Evolutionary conservation across 2,888 invertebrate species (phyloP), one percentile per base, ranked within the genome.

Genomic region (Galerucella nymphaeae): DNA sequence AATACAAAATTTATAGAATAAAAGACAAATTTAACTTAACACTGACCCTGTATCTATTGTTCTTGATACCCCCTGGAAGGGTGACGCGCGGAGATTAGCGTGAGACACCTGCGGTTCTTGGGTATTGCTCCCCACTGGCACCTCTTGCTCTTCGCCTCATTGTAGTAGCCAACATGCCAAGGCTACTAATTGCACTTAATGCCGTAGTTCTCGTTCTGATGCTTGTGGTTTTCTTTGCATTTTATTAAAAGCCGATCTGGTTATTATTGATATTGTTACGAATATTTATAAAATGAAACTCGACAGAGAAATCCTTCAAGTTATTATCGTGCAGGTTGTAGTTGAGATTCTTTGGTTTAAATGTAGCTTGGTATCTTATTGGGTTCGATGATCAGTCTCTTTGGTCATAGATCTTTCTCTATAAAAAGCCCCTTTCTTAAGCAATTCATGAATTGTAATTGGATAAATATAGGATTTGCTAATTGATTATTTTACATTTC

Each of bases 71-170:
- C 65, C 70, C 69, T 68, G 69, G 48, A 57, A 58, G 53, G 59
- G 55, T 70, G 77, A 66, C 68, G 71, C 77, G 73, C 66, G 76
- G 64, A 76, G 78, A 74, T 75, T 77, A 71, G 76, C 77, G 77
- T 76, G 78, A 76, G 76, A 71, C 73, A 66, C 77, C 76, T 70
- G 76, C 74, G 66, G 75, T 68, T 70, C 59, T 68, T 18, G 38
- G 18, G 61, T 62, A 41, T 42, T 38, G 65, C 66, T 58, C 71
- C 59, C 72, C 68, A 73, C 70, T 70, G 70, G 70, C 63, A 71
- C 66, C 71, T 74, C 70, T 62, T 65, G 66, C 67, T 63, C 58
- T 66, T 66, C 62, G 71, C 72, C 42, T 75, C 72, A 73, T 76
- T 76, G 73, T 76, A 73, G 75, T 75, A 75, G 76, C 74, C 55